phyloP scores from a whole-genome alignment of 2,113 vertebrate species.

The Copsychus sechellarum region DNA sequence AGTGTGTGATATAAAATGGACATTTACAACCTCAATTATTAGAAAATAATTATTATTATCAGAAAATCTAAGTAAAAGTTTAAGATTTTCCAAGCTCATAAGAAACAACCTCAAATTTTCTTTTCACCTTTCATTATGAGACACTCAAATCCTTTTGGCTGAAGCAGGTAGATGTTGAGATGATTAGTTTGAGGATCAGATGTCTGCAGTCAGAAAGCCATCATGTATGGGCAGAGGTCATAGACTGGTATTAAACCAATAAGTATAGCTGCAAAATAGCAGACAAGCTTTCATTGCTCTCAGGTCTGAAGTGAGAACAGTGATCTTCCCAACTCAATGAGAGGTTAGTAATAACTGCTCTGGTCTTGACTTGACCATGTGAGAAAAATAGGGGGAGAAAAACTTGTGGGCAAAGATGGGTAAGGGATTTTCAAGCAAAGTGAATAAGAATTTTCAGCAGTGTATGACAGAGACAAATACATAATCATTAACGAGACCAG shows the following conservation, averaged over 20 bases:
- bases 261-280: background rate
- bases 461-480: background rate
- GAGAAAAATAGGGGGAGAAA: background rate
- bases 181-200: background rate
- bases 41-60: background rate
- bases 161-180: background rate
- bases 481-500: background rate
- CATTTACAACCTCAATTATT: background rate
- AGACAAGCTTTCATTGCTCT: background rate
- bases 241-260: background rate
- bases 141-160: background rate
- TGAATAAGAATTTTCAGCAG: background rate
- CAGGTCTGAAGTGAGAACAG: background rate
- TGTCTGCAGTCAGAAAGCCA: background rate
- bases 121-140: background rate
- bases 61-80: background rate
- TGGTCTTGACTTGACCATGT: background rate
- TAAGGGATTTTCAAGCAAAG: background rate
- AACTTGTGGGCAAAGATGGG: background rate
- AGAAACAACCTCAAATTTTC: background rate
- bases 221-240: background rate
- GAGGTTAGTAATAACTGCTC: background rate
- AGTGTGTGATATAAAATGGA: rapidly evolving
- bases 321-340: background rate
- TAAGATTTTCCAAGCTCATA: background rate